phyloP scores from a whole-genome alignment of 2,113 vertebrate genomes.

The Myiopsitta monachus region DNA sequence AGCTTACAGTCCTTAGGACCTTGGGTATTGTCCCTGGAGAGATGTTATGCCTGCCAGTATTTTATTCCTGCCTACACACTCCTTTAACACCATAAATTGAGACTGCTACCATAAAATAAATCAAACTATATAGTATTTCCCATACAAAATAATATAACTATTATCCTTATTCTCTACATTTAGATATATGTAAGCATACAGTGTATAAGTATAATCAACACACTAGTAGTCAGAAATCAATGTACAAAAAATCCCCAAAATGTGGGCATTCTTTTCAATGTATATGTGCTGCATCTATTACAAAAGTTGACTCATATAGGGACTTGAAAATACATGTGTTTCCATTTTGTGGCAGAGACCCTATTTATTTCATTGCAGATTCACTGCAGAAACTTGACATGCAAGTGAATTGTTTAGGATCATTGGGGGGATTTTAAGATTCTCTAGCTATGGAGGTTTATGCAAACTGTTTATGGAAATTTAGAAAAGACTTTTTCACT shows the following conservation, averaged over 20 bases:
- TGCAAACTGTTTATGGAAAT: slow-evolving; percentile 43
- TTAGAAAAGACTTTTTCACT: background rate
- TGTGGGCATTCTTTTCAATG: background rate
- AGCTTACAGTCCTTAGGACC: background rate
- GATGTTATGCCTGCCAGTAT: background rate
- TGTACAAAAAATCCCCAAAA: background rate
- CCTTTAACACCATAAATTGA: background rate
- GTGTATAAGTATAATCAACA: background rate
- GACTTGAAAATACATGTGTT: slow-evolving; percentile 21
- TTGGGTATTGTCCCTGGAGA: background rate
- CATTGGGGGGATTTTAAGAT: slow-evolving; percentile 36
- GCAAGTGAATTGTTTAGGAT: slow-evolving; percentile 8
- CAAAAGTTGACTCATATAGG: background rate
- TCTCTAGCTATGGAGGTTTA: slow-evolving; percentile 26
- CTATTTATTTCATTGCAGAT: slow-evolving; percentile 45
- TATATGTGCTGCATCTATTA: background rate
- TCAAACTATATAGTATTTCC: background rate
- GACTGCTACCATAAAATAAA: background rate
- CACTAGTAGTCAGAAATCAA: background rate
- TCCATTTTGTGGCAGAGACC: slow-evolving; percentile 23
- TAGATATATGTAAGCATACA: background rate
- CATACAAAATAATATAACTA: background rate
- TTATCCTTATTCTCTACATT: background rate
- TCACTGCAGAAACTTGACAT: slow-evolving; percentile 34
- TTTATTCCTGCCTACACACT: background rate